Evolutionary conservation across 2,113 vertebrate genomes (phyloP).

Genomic region (Ariopsis seemanni): DNA sequence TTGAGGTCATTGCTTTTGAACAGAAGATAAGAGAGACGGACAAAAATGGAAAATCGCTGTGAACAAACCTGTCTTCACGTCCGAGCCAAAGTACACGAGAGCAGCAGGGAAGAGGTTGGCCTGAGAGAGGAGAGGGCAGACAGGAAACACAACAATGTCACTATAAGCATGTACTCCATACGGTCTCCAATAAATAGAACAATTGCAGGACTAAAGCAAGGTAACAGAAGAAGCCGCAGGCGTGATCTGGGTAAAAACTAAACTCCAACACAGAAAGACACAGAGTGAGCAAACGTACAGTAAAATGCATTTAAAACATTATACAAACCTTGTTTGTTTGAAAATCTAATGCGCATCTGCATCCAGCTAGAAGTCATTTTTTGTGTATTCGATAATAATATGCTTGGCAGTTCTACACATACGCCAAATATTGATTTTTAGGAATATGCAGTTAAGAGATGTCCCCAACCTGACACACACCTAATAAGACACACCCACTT

Average conservation of each 20-base stretch:
- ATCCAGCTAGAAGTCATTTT: too few species aligned
- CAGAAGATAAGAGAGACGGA: conserved; percentile 41
- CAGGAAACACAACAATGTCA: conserved; percentile 5
- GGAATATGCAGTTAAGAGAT: not conserved
- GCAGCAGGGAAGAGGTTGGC: conserved; percentile 92
- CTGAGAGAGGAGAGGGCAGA: conserved; percentile 65
- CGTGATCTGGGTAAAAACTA: not conserved
- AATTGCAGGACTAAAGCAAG: not conserved
- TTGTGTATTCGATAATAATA: too few species aligned
- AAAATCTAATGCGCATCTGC: not conserved
- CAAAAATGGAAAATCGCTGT: conserved; percentile 11
- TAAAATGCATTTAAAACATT: not conserved
- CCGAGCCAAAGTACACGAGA: conserved; percentile 86
- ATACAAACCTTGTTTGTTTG: not conserved
- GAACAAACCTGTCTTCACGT: conserved; percentile 76
- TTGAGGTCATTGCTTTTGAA: conserved; percentile 28
- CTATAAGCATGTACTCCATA: not conserved
- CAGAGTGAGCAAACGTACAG: not conserved
- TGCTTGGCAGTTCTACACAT: not conserved
- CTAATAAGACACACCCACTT: not conserved
- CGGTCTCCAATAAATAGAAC: not conserved
- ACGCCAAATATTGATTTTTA: not conserved
- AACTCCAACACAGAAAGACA: not conserved
- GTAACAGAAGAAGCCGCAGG: not conserved
- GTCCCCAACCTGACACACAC: too few species aligned